Evolutionary conservation across 23 tunicate species (phyloP), one percentile per base, ranked within the genome.

Genomic region (Trididemnum clinides): DNA sequence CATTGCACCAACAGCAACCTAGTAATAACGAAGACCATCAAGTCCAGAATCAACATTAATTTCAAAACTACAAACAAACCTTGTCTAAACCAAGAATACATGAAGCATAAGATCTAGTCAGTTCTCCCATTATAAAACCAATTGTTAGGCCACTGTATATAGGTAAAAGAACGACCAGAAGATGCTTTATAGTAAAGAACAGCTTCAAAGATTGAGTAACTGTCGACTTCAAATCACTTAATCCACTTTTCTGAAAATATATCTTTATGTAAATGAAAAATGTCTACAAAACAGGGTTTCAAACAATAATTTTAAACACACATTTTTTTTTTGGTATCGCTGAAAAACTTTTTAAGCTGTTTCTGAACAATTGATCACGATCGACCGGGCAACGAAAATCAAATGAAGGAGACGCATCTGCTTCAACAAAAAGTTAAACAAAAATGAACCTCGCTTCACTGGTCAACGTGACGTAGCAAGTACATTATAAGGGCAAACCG

Each of bases 71-170:
- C n/a, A 66, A 37, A 38, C 81, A 1, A 2, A 83, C 87, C 80
- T 83, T 83, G 32, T 81, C 94, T 0, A 89, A 34, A 0, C 94
- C 94, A 0, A 89, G 51, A 10, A 84, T 26, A 34, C 94, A 89
- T 4, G 94, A 89, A 1, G 88, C 57, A 39, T 84, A 89, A 0
- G 85, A 72, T 23, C 94, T 33, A 1, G 94, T 89, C 33, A 89
- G 50, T 49, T 89, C 94, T 21, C 77, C 64, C 7, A 77, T 1
- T 4, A 84, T 64, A 65, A 65, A 89, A 27, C 83, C 88, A 12
- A 89, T 49, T 0, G 64, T 7, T 71, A 89, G 51, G 0, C 94
- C 94, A 34, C 77, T 78, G 72, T 89, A 89, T 15, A 89, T 64
- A 1, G 94, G 77, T 22, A 89, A 80, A 26, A 84, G 28, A 15